Evolutionary conservation across 2,888 invertebrate species (phyloP).

Genomic region (Tenthredo notha): DNA sequence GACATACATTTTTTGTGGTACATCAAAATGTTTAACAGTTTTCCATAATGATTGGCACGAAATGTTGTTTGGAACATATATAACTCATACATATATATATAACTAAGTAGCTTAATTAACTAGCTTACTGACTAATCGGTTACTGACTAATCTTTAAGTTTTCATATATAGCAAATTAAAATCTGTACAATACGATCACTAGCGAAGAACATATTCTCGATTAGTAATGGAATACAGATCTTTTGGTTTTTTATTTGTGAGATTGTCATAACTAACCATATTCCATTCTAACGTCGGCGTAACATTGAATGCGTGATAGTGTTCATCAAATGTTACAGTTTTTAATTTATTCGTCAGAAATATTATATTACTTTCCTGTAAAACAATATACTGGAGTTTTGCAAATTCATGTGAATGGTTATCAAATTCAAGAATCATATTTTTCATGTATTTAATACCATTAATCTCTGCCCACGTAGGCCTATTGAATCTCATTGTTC

Average conservation of each 20-base stretch:
- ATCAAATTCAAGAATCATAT: not conserved
- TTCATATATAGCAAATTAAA: too few relatives aligned
- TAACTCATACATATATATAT: too few relatives aligned
- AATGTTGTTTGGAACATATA: too few relatives aligned
- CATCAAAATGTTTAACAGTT: too few relatives aligned
- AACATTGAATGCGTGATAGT: not conserved
- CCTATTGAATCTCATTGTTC: not conserved
- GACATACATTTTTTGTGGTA: too few relatives aligned
- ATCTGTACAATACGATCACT: not conserved
- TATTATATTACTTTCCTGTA: not conserved
- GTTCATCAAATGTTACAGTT: not conserved
- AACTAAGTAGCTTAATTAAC: too few relatives aligned
- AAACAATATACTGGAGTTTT: not conserved
- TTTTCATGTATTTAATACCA: not conserved
- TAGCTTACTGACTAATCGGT: too few relatives aligned
- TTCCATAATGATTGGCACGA: too few relatives aligned
- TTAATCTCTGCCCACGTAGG: conserved; percentile 2
- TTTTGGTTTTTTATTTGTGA: not conserved
- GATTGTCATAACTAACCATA: not conserved
- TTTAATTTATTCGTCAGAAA: not conserved
- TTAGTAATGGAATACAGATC: not conserved
- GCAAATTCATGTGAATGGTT: not conserved
- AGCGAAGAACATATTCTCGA: not conserved
- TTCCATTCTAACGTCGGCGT: not conserved
- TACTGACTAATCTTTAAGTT: too few relatives aligned